Conservation (phyloP, 2,797 vertebrate genomes). For the Thamnophis elegans region DNA sequence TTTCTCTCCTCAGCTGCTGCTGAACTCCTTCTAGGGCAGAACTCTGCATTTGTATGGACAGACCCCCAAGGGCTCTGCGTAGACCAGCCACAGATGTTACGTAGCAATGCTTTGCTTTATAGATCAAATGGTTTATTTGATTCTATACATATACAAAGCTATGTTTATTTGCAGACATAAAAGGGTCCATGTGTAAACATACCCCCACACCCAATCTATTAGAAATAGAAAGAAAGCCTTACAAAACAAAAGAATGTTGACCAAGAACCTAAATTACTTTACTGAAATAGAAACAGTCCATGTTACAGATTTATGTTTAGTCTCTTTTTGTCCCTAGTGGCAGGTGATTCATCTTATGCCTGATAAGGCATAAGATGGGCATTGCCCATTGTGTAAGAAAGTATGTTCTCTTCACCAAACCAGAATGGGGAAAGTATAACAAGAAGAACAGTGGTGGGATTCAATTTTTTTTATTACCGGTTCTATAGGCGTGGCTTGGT, state of each 20-base stretch:
- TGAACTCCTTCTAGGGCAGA: constrained; percentile 63
- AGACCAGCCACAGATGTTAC: constrained; percentile 25
- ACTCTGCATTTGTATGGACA: background rate
- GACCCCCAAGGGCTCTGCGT: constrained; percentile 7
- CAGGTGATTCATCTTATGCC: background rate
- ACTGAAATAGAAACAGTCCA: background rate
- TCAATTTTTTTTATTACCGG: too few species aligned
- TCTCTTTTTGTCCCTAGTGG: background rate
- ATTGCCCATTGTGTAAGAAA: background rate
- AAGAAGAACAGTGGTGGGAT: too few species aligned
- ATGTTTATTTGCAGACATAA: background rate
- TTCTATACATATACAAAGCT: background rate
- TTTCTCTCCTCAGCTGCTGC: constrained; percentile 60
- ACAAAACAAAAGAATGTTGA: background rate
- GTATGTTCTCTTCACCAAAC: background rate
- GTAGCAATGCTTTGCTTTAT: background rate
- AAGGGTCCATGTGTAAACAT: background rate
- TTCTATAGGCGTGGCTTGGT: too few species aligned
- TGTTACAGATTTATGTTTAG: background rate
- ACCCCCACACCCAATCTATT: background rate
- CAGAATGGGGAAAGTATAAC: background rate
- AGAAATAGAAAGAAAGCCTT: background rate
- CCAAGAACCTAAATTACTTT: background rate
- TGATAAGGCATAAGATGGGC: background rate
- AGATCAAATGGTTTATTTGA: background rate